These are phyloP conservation scores for Argyrosomus japonicus DNA, from an alignment of 2,113 vertebrate species.

Conservation along the genomic window DNA sequence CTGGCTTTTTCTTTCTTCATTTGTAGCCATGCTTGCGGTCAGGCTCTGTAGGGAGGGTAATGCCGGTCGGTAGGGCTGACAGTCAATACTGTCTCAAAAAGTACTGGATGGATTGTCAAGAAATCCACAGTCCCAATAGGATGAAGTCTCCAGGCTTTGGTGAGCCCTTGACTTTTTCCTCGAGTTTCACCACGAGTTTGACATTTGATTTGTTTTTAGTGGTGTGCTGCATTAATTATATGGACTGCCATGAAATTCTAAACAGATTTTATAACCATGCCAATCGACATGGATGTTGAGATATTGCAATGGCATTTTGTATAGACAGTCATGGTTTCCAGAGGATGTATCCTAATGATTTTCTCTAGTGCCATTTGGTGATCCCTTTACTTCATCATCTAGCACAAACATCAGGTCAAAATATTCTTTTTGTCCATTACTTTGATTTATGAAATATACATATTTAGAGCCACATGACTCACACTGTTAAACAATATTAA, in stretches of 20 bases:
- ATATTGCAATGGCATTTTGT: background rate
- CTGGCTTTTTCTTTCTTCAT: background rate
- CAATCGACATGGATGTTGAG: no score
- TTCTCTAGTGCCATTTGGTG: background rate
- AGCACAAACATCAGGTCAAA: background rate
- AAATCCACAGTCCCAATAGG: no score
- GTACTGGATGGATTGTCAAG: background rate
- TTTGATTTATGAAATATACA: background rate
- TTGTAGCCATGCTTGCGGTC: background rate
- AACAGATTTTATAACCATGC: no score
- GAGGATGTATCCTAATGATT: background rate
- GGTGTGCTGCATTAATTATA: background rate
- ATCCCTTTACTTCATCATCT: background rate
- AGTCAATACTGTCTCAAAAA: background rate
- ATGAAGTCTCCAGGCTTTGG: background rate
- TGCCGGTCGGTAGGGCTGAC: background rate
- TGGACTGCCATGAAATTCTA: no score
- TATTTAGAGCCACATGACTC: no score
- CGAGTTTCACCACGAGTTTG: background rate
- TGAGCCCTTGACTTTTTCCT: background rate
- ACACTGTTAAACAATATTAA: no score
- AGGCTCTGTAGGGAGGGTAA: background rate
- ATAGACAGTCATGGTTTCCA: background rate
- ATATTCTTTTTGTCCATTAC: background rate
- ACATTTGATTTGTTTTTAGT: background rate